phyloP scores from a whole-genome alignment of 2,797 vertebrate genomes.

The Sebastes trivittatus region DNA sequence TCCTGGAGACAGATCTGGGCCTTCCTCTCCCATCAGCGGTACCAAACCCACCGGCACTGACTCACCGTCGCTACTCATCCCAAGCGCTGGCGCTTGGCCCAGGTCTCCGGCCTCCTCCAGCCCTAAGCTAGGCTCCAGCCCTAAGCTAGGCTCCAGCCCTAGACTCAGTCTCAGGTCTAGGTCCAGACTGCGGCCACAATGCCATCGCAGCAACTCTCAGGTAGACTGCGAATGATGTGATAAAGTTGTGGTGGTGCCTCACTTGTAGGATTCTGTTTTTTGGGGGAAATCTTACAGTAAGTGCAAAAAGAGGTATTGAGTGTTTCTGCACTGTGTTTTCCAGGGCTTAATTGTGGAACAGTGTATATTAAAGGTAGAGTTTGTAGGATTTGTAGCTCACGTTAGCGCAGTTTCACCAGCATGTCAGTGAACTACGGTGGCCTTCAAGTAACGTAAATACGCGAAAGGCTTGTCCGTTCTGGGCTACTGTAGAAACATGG shows the following conservation, averaged over 20 bases:
- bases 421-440: too few species aligned
- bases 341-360: not conserved
- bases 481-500: too few species aligned
- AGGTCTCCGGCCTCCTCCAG: constrained; percentile 36
- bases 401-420: too few species aligned
- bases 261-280: not conserved
- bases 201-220: constrained; percentile 87
- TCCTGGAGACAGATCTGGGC: constrained; percentile 28
- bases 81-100: not conserved
- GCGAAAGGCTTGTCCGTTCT: too few species aligned
- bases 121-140: constrained; percentile 50
- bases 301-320: not conserved
- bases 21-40: not conserved
- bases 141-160: constrained; percentile 50
- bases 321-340: not conserved
- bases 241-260: too few species aligned
- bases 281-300: not conserved
- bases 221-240: constrained; percentile 22
- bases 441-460: too few species aligned
- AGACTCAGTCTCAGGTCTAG: constrained; percentile 53
- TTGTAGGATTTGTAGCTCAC: too few species aligned
- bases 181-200: constrained; percentile 52
- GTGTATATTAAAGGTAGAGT: not conserved
- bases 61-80: not conserved
- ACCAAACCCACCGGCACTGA: constrained; percentile 22